Evolutionary conservation across 2,113 vertebrate genomes (phyloP).

Genomic region (Alosa alosa): DNA sequence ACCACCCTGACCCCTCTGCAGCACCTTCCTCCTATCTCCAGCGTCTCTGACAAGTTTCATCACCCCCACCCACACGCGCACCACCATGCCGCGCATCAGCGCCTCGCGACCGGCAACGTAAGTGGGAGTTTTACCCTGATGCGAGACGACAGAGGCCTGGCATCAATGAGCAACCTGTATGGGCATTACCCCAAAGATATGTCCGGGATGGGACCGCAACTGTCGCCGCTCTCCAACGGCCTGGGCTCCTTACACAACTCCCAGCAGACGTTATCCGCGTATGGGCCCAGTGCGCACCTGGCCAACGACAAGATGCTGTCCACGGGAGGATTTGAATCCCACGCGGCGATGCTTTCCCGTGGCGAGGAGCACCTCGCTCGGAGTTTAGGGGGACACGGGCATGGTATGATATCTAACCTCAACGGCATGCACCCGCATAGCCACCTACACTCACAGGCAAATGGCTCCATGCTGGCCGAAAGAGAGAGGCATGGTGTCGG

Average conservation of each 20-base stretch:
- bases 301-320: constrained; percentile 91
- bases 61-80: constrained; percentile 83
- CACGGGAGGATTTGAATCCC: constrained; percentile 88
- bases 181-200: constrained; percentile 96
- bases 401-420: constrained; percentile 84
- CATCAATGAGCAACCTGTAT: constrained; percentile 93
- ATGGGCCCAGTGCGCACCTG: constrained; percentile 83
- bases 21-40: constrained; percentile 93
- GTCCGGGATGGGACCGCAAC: constrained; percentile 87
- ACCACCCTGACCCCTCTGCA: constrained; percentile 93
- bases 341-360: constrained; percentile 89
- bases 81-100: constrained; percentile 85
- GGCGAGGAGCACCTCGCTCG: constrained; percentile 90
- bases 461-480: constrained; percentile 79
- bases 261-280: constrained; percentile 85
- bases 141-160: constrained; percentile 89
- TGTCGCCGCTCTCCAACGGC: constrained; percentile 90
- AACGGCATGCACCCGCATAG: constrained; percentile 87
- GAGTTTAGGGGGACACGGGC: constrained; percentile 82
- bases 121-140: constrained; percentile 95
- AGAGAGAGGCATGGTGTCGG: constrained; percentile 75
- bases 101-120: constrained; percentile 84
- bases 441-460: constrained; percentile 83
- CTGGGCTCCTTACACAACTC: constrained; percentile 90
- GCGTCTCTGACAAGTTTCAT: constrained; percentile 96